Percentiles rank a stretch among this genome's conserved stretches.
phyloP scores from a whole-genome alignment of 2,113 vertebrate genomes.

The Platichthys flesus region DNA sequence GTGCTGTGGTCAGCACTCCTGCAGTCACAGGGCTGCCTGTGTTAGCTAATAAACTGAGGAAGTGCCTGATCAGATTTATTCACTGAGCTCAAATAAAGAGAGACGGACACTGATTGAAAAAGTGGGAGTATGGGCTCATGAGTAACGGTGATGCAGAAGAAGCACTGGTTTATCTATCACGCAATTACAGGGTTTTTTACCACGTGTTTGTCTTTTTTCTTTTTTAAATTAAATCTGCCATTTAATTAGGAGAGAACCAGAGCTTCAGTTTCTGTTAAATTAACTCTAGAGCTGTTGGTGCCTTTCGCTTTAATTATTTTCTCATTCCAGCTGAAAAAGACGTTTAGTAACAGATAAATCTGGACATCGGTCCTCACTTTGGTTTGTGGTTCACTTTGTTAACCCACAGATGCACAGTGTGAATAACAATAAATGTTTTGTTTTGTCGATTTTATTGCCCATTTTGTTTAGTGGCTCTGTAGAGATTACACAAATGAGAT shows the following conservation, averaged over 20 bases:
- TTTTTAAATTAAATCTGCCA: too few relatives aligned
- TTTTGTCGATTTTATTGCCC: too few relatives aligned
- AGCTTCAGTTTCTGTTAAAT: not conserved
- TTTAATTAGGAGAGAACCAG: too few relatives aligned
- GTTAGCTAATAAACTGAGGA: slow-evolving; percentile 70
- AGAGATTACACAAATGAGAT: too few relatives aligned
- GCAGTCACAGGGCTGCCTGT: slow-evolving; percentile 50
- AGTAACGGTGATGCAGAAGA: slow-evolving; percentile 7
- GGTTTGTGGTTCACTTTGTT: too few relatives aligned
- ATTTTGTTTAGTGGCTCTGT: too few relatives aligned
- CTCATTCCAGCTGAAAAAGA: not conserved
- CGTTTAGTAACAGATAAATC: not conserved
- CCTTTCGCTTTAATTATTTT: slow-evolving; percentile 4
- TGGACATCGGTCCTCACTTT: not conserved
- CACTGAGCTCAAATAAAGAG: slow-evolving; percentile 56
- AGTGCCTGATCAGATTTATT: slow-evolving; percentile 77
- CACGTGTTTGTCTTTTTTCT: not conserved
- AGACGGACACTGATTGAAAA: slow-evolving; percentile 33
- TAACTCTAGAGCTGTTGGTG: too few relatives aligned
- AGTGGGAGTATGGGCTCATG: slow-evolving; percentile 17
- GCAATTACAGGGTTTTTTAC: not conserved
- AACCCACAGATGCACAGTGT: too few relatives aligned
- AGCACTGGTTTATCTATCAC: not conserved
- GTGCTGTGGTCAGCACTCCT: slow-evolving; percentile 73
- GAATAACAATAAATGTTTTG: too few relatives aligned